phyloP scores from a whole-genome alignment of 2,888 invertebrate genomes.

The Heliconius aoede region DNA sequence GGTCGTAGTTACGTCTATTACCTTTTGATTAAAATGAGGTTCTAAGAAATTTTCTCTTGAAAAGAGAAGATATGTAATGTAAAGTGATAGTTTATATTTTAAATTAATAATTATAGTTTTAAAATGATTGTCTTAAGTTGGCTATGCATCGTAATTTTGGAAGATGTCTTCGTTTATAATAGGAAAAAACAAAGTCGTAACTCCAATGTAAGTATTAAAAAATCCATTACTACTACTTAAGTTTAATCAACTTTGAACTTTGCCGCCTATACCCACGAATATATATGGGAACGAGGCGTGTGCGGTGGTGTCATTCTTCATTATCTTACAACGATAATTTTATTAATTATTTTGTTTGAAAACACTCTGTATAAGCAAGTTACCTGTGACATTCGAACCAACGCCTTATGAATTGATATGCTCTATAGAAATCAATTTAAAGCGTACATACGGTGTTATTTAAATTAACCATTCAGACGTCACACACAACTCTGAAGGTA shows the following conservation, averaged over 20 bases:
- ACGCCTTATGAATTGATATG: not conserved
- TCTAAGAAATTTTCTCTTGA: not conserved
- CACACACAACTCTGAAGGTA: not conserved
- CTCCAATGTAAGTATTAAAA: slow-evolving; percentile 5
- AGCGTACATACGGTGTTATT: slow-evolving; percentile 7
- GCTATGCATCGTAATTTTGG: slow-evolving; percentile 59
- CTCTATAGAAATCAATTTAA: not conserved
- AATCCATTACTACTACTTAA: no score
- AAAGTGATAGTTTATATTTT: not conserved
- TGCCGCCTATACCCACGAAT: no score
- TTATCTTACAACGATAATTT: no score
- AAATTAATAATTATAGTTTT: slow-evolving; percentile 53
- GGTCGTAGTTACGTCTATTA: not conserved
- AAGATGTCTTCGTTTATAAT: slow-evolving; percentile 56
- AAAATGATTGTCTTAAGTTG: slow-evolving; percentile 76
- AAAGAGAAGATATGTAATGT: not conserved
- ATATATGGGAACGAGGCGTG: no score
- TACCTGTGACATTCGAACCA: no score
- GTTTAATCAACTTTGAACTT: no score
- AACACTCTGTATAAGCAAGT: no score
- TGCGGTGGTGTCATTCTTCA: no score
- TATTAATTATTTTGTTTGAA: no score
- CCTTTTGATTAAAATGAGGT: not conserved
- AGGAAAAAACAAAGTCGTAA: not conserved
- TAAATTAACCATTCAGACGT: not conserved